Evolutionary conservation across 2,797 vertebrate genomes (phyloP).

Genomic region (Mus minutoides): DNA sequence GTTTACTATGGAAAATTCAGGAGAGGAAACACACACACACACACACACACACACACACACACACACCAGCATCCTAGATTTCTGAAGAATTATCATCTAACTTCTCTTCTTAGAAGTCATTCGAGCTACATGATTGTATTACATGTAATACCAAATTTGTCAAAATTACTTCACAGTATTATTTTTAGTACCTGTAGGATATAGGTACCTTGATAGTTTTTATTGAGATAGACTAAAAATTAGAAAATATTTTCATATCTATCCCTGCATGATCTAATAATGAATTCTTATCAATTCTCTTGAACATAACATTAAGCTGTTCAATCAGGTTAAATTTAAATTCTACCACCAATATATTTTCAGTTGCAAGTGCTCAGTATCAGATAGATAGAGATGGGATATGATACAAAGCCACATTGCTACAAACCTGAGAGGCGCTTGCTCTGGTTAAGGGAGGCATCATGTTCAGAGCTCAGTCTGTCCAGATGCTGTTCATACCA

Average conservation of each 20-base stretch:
- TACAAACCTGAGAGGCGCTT: not conserved
- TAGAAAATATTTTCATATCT: constrained; percentile 8
- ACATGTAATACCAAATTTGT: not conserved
- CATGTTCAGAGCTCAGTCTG: not conserved
- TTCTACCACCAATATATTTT: not conserved
- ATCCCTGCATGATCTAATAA: not conserved
- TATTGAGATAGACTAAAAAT: not conserved
- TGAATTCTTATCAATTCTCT: not conserved
- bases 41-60: too few species aligned
- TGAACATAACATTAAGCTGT: not conserved
- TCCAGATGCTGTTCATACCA: not conserved
- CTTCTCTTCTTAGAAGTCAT: not conserved
- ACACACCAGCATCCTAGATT: not conserved
- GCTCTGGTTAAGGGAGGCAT: not conserved
- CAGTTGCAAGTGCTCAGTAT: accelerated
- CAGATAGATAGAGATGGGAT: not conserved
- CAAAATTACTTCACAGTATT: not conserved
- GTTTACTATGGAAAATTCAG: not conserved
- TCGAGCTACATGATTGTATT: not conserved
- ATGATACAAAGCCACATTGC: not conserved
- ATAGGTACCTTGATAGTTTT: not conserved
- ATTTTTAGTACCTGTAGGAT: not conserved
- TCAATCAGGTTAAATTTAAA: not conserved
- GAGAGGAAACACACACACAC: not conserved
- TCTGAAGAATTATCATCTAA: not conserved